Evolutionary conservation across 2,888 invertebrate species (phyloP).

Genomic region (Spicauda simplicius): DNA sequence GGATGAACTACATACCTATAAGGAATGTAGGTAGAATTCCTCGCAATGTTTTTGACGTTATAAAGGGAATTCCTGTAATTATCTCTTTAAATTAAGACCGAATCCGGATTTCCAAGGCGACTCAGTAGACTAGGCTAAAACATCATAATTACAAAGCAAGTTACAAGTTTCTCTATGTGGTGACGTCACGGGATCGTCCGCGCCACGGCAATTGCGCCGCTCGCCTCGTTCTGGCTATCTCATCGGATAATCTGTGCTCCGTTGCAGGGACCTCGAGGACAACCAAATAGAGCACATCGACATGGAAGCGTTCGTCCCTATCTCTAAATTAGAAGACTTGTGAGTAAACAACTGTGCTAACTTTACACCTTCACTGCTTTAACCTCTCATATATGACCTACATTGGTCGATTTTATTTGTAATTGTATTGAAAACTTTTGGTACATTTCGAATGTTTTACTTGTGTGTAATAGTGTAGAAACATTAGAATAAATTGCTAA

Average conservation of each 20-base stretch:
- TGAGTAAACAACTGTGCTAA: conserved; percentile 81
- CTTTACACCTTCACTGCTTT: conserved; percentile 8
- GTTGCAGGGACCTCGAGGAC: conserved; percentile 93
- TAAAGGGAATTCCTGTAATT: no score
- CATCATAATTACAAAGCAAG: not conserved
- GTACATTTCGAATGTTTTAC: no score
- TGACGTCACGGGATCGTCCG: conserved; percentile 20
- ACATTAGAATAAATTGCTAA: not conserved
- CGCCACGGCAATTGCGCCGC: not conserved
- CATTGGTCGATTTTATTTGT: not conserved
- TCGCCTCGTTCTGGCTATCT: conserved; percentile 9
- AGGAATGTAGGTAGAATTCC: no score
- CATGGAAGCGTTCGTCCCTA: conserved; percentile 92
- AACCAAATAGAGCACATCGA: conserved; percentile 94
- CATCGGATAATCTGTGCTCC: conserved; percentile 11
- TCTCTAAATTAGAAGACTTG: conserved; percentile 93
- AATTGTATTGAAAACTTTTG: no score
- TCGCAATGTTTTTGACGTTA: no score
- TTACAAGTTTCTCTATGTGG: not conserved
- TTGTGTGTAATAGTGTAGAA: no score
- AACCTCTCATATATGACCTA: conserved; percentile 16
- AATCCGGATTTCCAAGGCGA: no score
- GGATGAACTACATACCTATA: no score
- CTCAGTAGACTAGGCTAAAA: not conserved
- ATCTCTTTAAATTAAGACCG: no score